Evolutionary conservation across 2,888 invertebrate genomes (phyloP), one percentile per base, ranked within the genome.

Genomic region (Limenitis arthemis): DNA sequence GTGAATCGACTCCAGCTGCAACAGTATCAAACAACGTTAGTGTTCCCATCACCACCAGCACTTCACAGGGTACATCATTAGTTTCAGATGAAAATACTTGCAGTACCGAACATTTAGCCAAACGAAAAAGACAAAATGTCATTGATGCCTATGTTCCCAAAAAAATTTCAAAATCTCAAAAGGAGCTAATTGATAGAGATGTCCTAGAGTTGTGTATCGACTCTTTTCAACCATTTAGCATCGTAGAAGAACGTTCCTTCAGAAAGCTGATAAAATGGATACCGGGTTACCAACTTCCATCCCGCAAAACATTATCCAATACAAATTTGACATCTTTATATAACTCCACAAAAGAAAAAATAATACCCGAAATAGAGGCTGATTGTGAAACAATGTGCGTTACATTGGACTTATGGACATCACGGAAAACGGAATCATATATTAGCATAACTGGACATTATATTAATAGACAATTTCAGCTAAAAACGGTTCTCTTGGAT

Each of bases 191-290:
- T 12, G 34, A 55, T 44, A 8, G 3, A 34, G 49, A 49, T 43
- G 37, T 59, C 7, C 6, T 59, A 4, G 53, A 58, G 20, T 31
- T 61, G 41, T 61, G 50, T 30, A 53, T 47, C 1, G 61, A 61
- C 33, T 42, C 52, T 3, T 63, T 57, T 44, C 64, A 64, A 11
- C 64, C 63, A 4, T 64, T 64, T 48, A 56, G 57, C 0, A 47
- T 64, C 6, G 64, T 66, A 1, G 61, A 66, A 51, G 62, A 66
- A 54, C 51, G 60, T n/a, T 42, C 58, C 0, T 64, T 64, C 46
- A 49, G 37, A 51, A 64, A 62, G 44, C 57, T 61, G 44, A 49
- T 46, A 11, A 36, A 56, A 1, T 64, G 61, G 61, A 63, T 66
- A 48, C 63, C 66, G 0, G 63, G 63, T 0, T 64, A 64, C 46